phyloP scores from a whole-genome alignment of 2,888 invertebrate species.

The Cybosia mesomella region DNA sequence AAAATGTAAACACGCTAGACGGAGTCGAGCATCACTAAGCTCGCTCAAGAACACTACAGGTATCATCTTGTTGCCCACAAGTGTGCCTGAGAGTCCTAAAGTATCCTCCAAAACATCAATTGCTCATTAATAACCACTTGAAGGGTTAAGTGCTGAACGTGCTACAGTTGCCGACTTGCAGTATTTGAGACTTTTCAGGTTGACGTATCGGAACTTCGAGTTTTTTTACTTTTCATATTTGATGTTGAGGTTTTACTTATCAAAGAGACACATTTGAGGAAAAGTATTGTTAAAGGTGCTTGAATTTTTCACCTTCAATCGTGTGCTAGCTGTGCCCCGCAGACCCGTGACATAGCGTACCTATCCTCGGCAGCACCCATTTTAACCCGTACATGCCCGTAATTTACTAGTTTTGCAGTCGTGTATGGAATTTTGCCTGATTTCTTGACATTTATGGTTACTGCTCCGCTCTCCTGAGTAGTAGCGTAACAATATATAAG shows the following conservation, averaged over 20 bases:
- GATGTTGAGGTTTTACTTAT: slow-evolving; percentile 4
- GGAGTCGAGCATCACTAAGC: slow-evolving; percentile 5
- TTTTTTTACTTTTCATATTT: neutral
- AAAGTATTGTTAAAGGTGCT: neutral
- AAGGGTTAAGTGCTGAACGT: slow-evolving; percentile 34
- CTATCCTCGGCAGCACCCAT: too few relatives aligned
- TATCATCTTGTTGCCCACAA: slow-evolving; percentile 25
- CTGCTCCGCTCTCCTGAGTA: too few relatives aligned
- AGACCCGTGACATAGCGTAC: too few relatives aligned
- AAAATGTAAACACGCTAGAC: slow-evolving; percentile 9
- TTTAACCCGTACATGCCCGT: too few relatives aligned
- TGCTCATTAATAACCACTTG: slow-evolving; percentile 47
- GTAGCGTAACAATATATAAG: too few relatives aligned
- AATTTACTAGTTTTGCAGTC: too few relatives aligned
- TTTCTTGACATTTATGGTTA: too few relatives aligned
- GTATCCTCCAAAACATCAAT: slow-evolving; percentile 38
- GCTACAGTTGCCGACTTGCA: slow-evolving; percentile 35
- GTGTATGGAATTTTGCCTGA: too few relatives aligned
- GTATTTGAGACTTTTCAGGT: slow-evolving; percentile 13
- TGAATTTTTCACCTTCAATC: too few relatives aligned
- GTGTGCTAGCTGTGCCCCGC: too few relatives aligned
- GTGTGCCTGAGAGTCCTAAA: slow-evolving; percentile 17
- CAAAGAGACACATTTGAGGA: neutral
- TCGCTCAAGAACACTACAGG: slow-evolving; percentile 25
- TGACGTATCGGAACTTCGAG: neutral